Percentiles rank a stretch among this genome's conserved stretches.
Evolutionary conservation across 2,888 invertebrate species (phyloP).

Genomic region (Stenodema calcarata): DNA sequence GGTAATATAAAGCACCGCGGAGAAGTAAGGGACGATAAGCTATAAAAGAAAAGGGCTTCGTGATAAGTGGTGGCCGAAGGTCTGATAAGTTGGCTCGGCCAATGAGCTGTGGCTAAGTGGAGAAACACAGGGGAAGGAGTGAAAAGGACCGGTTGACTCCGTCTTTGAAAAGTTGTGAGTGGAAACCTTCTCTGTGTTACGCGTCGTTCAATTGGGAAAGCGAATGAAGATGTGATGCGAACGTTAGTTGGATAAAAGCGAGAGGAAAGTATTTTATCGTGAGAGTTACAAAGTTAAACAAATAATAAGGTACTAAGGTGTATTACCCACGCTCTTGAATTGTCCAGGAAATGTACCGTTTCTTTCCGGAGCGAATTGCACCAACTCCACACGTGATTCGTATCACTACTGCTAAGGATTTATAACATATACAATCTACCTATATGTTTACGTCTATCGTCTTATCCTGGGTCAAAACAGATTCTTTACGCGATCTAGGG

Average conservation of each 20-base stretch:
- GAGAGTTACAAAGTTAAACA: not conserved
- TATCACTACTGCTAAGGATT: too few species aligned
- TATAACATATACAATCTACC: too few species aligned
- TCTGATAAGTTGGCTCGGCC: slow-evolving; percentile 30
- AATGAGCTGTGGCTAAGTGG: slow-evolving; percentile 38
- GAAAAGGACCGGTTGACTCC: not conserved
- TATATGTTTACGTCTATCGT: too few species aligned
- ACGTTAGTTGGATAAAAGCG: not conserved
- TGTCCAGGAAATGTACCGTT: too few species aligned
- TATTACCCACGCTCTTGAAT: too few species aligned
- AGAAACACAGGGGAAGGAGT: not conserved
- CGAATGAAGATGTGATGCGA: not conserved
- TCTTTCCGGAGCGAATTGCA: too few species aligned
- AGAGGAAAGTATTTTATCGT: not conserved
- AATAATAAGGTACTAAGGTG: not conserved
- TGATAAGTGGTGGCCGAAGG: slow-evolving; percentile 19
- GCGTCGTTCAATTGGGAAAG: not conserved
- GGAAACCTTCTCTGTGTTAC: not conserved
- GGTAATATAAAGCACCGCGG: not conserved
- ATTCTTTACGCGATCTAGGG: too few species aligned
- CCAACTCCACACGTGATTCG: too few species aligned
- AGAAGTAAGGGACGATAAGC: not conserved
- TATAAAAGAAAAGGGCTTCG: not conserved
- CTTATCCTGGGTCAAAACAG: too few species aligned
- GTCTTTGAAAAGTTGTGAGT: not conserved